Base-by-base conservation (phyloP, 2,797 vertebrate genomes). In the Chrosomus eos region DNA sequence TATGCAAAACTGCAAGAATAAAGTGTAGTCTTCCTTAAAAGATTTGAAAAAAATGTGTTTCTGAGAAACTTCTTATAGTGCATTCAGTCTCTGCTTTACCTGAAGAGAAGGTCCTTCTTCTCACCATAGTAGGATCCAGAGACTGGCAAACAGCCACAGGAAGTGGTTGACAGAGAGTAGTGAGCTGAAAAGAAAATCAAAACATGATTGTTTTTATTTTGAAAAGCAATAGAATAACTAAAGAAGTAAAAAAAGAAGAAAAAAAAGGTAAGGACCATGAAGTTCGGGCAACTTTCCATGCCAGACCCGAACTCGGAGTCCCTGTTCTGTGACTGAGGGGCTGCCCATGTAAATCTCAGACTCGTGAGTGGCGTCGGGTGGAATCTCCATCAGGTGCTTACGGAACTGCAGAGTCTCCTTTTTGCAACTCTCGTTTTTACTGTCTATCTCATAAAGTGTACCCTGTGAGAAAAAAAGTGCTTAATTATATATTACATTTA, bases 351-450 rank as follows among this genome's bases (percentile, higher is more conserved):
- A 85, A 5, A 90, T 0, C 5, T 90, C 85, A 0, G 55, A 1
- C 0, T 43, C 0, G 19, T 91, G 92, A 1, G 11, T 89, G 43
- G 93, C 92, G 2, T 93, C 90, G 5, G 92, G 78, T 0, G 94
- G 94, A n/a, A 95, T 77, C 51, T 94, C 93, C n/a, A 95, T 82
- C 62, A 94, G 91, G 64, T 95, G 91, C 74, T 88, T 45, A 53
- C 43, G 85, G 74, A 90, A 93, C 4, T 94, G 92, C 86, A 95
- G 66, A 0, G 89, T 33, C 51, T 95, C 93, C 51, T 95, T 95
- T 92, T 93, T 92, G 80, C 95, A 95, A 90, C 91, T 95, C 86
- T 94, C 92, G 81, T 94, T 95, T 89, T 94, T 95, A 88, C 83
- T 91, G 92, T 95, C 94, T 38, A 95, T 93, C 88, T 95, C 94